Conservation (phyloP, 2,113 vertebrate genomes). For the Rhipidura dahli region DNA sequence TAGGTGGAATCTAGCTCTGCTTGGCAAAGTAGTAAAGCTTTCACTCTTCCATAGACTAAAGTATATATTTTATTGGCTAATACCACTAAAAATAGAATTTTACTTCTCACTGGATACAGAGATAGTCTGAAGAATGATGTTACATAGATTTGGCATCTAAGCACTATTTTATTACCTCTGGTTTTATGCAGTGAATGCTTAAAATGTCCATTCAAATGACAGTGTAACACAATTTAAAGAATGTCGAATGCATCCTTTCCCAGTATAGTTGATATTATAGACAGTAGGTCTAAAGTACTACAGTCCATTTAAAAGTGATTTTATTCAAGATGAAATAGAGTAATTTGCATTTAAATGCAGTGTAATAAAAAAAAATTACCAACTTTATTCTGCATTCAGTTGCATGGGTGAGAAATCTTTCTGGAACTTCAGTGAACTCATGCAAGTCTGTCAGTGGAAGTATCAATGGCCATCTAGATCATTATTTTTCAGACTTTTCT, state of each 20-base stretch:
- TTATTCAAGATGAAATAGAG: background rate
- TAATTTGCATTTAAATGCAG: slow-evolving; percentile 20
- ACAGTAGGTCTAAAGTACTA: background rate
- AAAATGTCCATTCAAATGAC: background rate
- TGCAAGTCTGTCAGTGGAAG: background rate
- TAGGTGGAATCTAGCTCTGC: background rate
- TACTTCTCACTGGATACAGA: background rate
- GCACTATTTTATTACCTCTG: background rate
- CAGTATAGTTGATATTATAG: background rate
- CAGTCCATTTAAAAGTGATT: background rate
- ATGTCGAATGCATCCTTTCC: background rate
- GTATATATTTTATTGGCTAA: background rate
- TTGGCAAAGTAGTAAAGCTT: background rate
- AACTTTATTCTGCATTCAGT: background rate
- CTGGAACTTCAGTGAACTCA: background rate
- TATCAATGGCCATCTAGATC: background rate
- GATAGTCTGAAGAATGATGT: background rate
- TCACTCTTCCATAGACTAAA: background rate
- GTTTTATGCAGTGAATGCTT: background rate
- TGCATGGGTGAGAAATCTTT: background rate
- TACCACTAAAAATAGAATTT: background rate
- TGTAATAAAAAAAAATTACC: background rate
- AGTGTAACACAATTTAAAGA: slow-evolving; percentile 7
- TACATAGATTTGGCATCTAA: background rate
- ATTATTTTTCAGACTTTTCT: background rate